phyloP scores from a whole-genome alignment of 2,888 invertebrate genomes.

The Hyposoter didymator region DNA sequence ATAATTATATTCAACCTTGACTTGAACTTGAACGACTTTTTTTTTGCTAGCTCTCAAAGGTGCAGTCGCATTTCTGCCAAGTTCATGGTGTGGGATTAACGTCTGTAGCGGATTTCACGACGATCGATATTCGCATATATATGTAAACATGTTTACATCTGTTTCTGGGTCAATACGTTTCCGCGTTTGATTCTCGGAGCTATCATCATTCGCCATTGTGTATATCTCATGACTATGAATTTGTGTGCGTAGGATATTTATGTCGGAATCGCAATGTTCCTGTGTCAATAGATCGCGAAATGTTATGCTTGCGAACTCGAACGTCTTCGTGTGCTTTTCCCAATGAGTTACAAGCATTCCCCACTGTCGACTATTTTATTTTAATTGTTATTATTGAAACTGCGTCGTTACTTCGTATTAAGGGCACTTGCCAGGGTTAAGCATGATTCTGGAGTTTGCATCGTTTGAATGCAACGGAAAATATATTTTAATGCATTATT shows the following conservation, averaged over 20 bases:
- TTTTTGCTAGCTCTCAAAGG: not conserved
- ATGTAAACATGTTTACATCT: not conserved
- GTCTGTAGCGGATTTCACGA: not conserved
- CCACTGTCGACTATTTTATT: too few species aligned
- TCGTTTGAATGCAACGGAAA: too few species aligned
- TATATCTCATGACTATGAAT: not conserved
- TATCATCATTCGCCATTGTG: not conserved
- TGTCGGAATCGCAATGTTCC: conserved; percentile 7
- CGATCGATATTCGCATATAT: not conserved
- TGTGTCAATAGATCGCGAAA: not conserved
- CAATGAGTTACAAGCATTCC: too few species aligned
- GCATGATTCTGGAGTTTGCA: too few species aligned
- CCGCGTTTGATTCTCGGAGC: not conserved
- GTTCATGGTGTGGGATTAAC: not conserved
- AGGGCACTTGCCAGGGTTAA: too few species aligned
- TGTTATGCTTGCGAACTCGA: not conserved
- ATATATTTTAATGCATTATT: too few species aligned
- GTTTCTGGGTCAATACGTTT: conserved; percentile 12
- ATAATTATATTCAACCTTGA: not conserved
- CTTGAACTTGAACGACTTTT: not conserved
- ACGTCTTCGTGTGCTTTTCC: not conserved
- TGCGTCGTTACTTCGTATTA: too few species aligned
- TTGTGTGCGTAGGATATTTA: conserved; percentile 13
- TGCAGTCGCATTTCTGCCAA: not conserved
- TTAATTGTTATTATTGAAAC: too few species aligned